A percentile compares a stretch with the other conserved stretches of the same genome.
Evolutionary conservation across 2,797 vertebrate genomes (phyloP).

Genomic region (Cetoscarus ocellatus): DNA sequence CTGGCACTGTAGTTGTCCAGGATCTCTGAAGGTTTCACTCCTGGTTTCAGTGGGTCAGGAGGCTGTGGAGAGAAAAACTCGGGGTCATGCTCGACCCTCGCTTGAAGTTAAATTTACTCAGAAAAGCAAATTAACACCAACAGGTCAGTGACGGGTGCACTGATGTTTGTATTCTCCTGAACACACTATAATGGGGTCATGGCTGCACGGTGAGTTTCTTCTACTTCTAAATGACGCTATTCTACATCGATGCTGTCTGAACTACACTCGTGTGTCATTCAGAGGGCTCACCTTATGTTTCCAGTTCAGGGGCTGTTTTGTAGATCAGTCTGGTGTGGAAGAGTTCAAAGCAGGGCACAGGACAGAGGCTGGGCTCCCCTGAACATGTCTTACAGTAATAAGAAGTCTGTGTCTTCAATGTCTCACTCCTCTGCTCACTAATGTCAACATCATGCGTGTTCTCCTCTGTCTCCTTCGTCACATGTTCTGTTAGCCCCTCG

Average conservation of each 20-base stretch:
- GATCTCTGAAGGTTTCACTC: conserved; percentile 5
- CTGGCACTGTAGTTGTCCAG: conserved; percentile 25
- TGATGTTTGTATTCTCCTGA: background rate
- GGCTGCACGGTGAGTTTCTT: background rate
- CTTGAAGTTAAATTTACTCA: conserved; percentile 43
- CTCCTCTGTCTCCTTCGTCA: rapidly evolving
- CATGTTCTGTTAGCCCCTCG: background rate
- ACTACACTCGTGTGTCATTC: background rate
- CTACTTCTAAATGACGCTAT: background rate
- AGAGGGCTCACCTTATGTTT: conserved; percentile 60
- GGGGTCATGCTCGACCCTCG: conserved; percentile 70
- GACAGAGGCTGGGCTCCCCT: conserved; percentile 77
- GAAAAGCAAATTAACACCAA: conserved; percentile 7
- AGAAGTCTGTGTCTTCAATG: conserved; percentile 27
- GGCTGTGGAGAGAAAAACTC: conserved; percentile 72
- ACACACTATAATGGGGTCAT: background rate
- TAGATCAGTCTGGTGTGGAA: conserved; percentile 79
- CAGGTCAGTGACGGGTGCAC: background rate
- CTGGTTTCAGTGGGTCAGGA: conserved; percentile 57
- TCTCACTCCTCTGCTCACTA: conserved; percentile 5
- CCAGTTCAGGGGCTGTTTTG: conserved; percentile 52
- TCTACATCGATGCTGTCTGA: background rate
- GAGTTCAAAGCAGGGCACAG: conserved; percentile 80
- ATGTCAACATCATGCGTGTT: background rate
- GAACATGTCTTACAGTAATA: conserved; percentile 79